Evolutionary conservation across 92 coral and sea anemone genomes (phyloP).

Genomic region (Montipora capitata): DNA sequence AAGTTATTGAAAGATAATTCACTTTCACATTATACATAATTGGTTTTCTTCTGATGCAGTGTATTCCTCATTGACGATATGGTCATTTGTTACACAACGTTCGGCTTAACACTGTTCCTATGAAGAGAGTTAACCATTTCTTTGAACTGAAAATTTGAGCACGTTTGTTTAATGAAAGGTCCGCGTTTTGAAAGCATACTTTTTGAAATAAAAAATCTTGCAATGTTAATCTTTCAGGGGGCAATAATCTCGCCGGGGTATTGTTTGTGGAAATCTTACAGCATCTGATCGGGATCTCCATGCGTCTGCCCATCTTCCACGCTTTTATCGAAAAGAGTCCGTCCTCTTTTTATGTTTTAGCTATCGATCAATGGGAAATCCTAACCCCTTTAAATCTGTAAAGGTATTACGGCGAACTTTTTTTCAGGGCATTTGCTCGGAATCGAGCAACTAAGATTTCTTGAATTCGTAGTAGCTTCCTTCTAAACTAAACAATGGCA

Average conservation of each 20-base stretch:
- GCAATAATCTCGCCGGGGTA: constrained; percentile 36
- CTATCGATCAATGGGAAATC: not conserved
- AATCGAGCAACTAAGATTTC: not conserved
- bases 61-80: not conserved
- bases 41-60: not conserved
- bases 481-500: not conserved
- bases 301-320: not conserved
- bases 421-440: not conserved
- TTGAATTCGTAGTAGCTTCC: not conserved
- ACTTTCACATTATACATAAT: no score
- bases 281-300: no score
- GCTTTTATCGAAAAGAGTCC: not conserved
- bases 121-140: not conserved
- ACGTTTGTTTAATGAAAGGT: not conserved
- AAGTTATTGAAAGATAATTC: no score
- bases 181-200: not conserved
- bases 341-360: not conserved
- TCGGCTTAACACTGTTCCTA: not conserved
- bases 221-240: constrained; percentile 30
- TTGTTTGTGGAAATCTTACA: not conserved
- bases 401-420: not conserved
- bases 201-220: not conserved
- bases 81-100: not conserved
- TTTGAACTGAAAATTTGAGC: not conserved
- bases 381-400: not conserved